Conservation (phyloP, 2,113 vertebrate genomes). For the Neopipo cinnamomea region DNA sequence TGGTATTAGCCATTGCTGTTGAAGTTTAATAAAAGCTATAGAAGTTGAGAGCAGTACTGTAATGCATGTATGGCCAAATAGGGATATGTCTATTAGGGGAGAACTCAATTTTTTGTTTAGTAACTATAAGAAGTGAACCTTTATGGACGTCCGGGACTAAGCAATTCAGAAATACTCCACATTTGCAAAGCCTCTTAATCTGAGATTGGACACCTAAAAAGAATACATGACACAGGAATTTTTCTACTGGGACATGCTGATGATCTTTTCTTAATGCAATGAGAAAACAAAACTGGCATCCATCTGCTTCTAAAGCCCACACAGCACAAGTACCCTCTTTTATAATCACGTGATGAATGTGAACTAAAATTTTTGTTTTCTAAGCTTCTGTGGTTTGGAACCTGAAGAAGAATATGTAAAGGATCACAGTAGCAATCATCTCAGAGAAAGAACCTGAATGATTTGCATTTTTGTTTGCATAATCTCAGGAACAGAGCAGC, state of each 20-base stretch:
- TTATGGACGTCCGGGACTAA: rapidly evolving
- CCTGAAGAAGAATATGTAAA: background rate
- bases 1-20: background rate
- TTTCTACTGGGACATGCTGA: background rate
- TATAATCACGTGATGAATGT: background rate
- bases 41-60: rapidly evolving
- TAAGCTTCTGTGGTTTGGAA: background rate
- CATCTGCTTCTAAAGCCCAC: background rate
- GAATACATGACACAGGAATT: background rate
- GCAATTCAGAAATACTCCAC: background rate
- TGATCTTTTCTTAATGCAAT: background rate
- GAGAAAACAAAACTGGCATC: background rate
- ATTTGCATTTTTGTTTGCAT: background rate
- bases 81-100: background rate
- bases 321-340: background rate
- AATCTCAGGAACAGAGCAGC: background rate
- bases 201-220: background rate
- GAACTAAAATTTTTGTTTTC: background rate
- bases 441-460: background rate
- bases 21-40: background rate
- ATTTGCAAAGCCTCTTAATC: background rate
- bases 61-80: rapidly evolving
- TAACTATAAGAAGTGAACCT: background rate
- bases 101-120: background rate
- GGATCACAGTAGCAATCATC: background rate